Percentiles rank a stretch among this genome's conserved stretches.
Evolutionary conservation across 2,797 vertebrate species (phyloP).

Genomic region (Arnoldichthys spilopterus): DNA sequence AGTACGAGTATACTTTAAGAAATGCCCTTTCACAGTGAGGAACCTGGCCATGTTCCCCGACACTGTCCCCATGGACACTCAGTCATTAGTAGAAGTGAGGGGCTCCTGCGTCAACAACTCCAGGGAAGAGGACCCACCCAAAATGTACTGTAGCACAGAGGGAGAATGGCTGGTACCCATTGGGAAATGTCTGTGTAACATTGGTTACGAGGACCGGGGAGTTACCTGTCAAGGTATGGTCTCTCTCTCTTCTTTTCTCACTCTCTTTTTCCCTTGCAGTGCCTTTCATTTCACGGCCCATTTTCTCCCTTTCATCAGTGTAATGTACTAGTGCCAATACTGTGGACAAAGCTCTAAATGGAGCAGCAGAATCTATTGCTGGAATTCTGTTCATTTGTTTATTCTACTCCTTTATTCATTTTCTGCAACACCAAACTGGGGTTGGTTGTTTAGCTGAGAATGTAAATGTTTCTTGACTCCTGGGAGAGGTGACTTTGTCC

Average conservation of each 20-base stretch:
- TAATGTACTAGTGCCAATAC: constrained; percentile 49
- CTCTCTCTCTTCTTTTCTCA: constrained; percentile 19
- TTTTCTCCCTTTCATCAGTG: constrained; percentile 54
- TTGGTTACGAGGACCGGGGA: constrained; percentile 91
- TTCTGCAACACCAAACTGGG: constrained; percentile 36
- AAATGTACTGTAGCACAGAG: constrained; percentile 99
- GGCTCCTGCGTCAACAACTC: constrained; percentile 97
- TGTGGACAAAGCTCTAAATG: constrained; percentile 46
- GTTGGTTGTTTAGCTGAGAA: constrained; percentile 23
- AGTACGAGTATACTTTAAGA: constrained; percentile 97
- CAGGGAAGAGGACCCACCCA: constrained; percentile 93
- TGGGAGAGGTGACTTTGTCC: constrained; percentile 43
- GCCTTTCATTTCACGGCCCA: constrained; percentile 56
- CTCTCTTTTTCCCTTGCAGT: constrained; percentile 40
- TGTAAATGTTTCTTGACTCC: constrained; percentile 43
- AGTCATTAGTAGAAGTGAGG: constrained; percentile 95
- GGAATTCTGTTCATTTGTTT: constrained; percentile 47
- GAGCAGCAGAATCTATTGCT: constrained; percentile 35
- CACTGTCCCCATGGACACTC: constrained; percentile 95
- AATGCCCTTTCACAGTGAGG: constrained; percentile 92
- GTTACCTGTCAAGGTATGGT: constrained; percentile 93
- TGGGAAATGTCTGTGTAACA: constrained; percentile 94
- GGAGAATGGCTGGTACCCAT: constrained; percentile 99
- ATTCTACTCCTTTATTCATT: constrained; percentile 32
- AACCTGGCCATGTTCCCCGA: constrained; percentile 97